Conservation (phyloP, 2,797 vertebrate genomes). For the Acanthurus tractus region DNA sequence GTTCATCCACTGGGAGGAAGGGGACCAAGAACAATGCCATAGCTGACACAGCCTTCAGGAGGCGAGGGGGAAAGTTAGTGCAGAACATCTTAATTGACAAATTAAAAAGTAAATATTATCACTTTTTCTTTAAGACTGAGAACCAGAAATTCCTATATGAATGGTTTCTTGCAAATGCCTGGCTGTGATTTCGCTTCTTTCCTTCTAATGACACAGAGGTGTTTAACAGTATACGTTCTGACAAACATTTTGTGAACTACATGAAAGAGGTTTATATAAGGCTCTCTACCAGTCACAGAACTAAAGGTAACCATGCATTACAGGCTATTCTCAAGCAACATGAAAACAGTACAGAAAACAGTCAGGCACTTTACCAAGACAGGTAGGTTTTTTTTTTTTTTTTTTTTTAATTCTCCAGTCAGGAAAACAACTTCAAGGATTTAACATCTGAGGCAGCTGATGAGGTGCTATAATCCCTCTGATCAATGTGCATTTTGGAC, state of each 20-base stretch:
- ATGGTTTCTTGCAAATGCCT: no score
- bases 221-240: no score
- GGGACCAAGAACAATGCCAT: slow-evolving; percentile 33
- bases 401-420: no score
- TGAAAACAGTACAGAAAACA: no score
- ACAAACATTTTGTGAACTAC: neutral
- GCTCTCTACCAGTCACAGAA: neutral
- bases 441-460: neutral
- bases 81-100: neutral
- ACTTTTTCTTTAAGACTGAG: neutral
- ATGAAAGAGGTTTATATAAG: neutral
- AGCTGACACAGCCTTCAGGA: neutral
- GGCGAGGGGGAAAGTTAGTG: neutral
- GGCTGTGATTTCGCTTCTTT: no score
- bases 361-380: no score
- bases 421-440: slow-evolving; percentile 16
- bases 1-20: slow-evolving; percentile 15
- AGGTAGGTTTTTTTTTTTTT: no score
- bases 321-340: neutral
- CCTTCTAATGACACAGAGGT: no score
- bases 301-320: neutral
- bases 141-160: neutral
- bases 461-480: neutral
- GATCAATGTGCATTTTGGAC: slow-evolving; percentile 7
- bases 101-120: neutral